Evolutionary conservation across 2,888 invertebrate genomes (phyloP).

Genomic region (Thumatha senex): DNA sequence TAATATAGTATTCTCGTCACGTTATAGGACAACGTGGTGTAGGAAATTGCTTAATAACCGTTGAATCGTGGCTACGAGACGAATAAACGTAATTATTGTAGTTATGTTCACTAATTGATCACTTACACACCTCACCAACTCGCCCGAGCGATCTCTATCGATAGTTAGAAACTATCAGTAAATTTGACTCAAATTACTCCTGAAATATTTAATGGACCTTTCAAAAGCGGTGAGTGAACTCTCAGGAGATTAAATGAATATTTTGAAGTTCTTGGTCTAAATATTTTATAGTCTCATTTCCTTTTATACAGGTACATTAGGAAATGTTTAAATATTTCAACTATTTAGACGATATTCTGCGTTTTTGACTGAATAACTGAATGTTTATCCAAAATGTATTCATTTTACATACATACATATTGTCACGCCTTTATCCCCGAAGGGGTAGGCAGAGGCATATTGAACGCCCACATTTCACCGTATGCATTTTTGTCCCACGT

Average conservation of each 20-base stretch:
- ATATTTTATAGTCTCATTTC: not conserved
- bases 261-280: not conserved
- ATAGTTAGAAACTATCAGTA: conserved; percentile 22
- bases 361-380: not conserved
- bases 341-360: not conserved
- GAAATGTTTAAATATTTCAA: not conserved
- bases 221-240: conserved; percentile 1
- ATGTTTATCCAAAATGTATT: conserved; percentile 2
- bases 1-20: conserved; percentile 31
- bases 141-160: conserved; percentile 14
- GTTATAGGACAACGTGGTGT: conserved; percentile 13
- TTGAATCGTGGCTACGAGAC: conserved; percentile 11
- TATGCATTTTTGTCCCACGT: too few species aligned
- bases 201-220: conserved; percentile 16
- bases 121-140: conserved; percentile 23
- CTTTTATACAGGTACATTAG: not conserved
- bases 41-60: conserved; percentile 23
- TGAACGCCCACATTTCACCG: too few species aligned
- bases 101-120: conserved; percentile 28
- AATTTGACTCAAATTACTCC: conserved; percentile 13
- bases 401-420: not conserved
- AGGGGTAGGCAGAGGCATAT: too few species aligned
- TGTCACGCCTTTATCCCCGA: too few species aligned
- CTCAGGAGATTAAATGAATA: not conserved
- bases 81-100: conserved; percentile 24